Evolutionary conservation across 2,888 invertebrate genomes (phyloP).

Genomic region (Campoplex capitator): DNA sequence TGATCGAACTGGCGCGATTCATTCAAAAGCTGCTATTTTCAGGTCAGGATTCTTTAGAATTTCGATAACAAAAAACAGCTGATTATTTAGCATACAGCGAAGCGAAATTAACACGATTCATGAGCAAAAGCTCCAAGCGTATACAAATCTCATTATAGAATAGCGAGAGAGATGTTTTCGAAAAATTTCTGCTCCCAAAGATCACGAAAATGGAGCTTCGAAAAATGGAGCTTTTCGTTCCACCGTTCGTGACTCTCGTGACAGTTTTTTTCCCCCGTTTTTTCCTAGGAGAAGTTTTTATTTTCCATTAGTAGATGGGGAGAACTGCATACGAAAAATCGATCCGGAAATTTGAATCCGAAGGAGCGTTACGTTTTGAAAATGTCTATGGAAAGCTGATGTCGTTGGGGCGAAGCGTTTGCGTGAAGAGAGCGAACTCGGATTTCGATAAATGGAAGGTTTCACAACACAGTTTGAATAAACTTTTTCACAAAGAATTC

Average conservation of each 20-base stretch:
- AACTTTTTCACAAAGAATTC: constrained; percentile 13
- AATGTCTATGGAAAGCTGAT: neutral
- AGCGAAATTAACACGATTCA: neutral
- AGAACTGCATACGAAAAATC: neutral
- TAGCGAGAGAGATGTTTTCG: neutral
- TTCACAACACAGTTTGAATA: constrained; percentile 10
- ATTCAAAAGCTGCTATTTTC: neutral
- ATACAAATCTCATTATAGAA: neutral
- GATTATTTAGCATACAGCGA: neutral
- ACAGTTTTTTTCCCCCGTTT: neutral
- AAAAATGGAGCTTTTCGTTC: neutral
- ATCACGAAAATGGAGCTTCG: neutral
- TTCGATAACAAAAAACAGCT: neutral
- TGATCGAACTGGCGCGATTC: neutral
- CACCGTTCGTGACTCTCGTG: neutral
- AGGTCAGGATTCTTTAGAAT: neutral
- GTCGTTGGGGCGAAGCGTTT: neutral
- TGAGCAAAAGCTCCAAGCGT: neutral
- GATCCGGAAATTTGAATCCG: neutral
- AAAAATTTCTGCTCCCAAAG: neutral
- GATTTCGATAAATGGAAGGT: too few species aligned
- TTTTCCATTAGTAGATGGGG: neutral
- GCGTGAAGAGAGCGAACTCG: neutral
- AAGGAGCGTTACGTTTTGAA: neutral
- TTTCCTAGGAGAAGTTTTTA: neutral